phyloP scores from a whole-genome alignment of 2,888 invertebrate genomes.

The Metalampra italica region DNA sequence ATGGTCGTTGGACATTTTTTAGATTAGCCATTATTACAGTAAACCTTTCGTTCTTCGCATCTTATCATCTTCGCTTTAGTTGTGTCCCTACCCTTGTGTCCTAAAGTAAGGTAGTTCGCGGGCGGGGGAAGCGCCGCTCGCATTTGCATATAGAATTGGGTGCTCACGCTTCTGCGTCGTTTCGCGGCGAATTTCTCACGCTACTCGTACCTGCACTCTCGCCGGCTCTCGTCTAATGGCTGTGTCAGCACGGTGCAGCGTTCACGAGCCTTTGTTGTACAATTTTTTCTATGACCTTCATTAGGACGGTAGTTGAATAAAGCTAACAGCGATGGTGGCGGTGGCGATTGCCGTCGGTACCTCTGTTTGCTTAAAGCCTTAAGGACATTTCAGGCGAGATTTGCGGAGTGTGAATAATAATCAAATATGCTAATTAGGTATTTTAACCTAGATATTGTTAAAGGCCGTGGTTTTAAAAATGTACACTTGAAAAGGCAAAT shows the following conservation, averaged over 20 bases:
- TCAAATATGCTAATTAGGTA: too few relatives aligned
- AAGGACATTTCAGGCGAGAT: too few relatives aligned
- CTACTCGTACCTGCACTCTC: constrained; percentile 43
- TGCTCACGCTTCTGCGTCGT: constrained; percentile 63
- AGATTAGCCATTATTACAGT: too few relatives aligned
- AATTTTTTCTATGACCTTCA: neutral
- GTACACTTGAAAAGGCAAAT: too few relatives aligned
- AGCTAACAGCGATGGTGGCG: too few relatives aligned
- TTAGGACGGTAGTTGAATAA: neutral
- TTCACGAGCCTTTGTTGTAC: neutral
- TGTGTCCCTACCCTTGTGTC: neutral
- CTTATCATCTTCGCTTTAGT: neutral
- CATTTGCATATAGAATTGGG: constrained; percentile 75
- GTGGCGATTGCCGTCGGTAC: too few relatives aligned
- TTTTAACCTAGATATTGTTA: too few relatives aligned
- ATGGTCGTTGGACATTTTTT: too few relatives aligned
- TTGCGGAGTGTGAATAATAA: too few relatives aligned
- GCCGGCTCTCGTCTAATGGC: constrained; percentile 43
- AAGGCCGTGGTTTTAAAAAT: too few relatives aligned
- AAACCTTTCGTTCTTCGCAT: too few relatives aligned
- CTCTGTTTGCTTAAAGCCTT: too few relatives aligned
- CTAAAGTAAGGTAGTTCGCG: constrained; percentile 30
- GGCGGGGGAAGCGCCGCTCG: constrained; percentile 44
- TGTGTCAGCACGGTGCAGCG: constrained; percentile 14
- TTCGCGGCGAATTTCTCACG: constrained; percentile 67